Percentiles rank a stretch among this genome's conserved stretches.
These are phyloP conservation scores for Chaetogeoica ovagalla DNA, from an alignment of 2,888 invertebrate genomes.

Conservation along the genomic window DNA sequence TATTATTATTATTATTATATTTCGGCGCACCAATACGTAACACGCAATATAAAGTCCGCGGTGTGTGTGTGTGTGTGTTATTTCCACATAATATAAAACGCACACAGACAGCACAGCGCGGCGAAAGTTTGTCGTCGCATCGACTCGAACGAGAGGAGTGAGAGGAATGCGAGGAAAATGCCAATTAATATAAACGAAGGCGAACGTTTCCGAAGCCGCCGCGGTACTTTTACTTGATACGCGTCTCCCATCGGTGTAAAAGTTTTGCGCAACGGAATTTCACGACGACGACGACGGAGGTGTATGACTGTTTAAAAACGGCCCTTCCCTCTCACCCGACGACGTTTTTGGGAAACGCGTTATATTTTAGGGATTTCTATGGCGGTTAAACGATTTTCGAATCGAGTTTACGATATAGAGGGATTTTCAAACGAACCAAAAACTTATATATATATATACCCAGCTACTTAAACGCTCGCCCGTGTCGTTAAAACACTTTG, in stretches of 20 bases:
- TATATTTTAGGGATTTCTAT: not conserved
- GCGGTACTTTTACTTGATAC: conserved; percentile 22
- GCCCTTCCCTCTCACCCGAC: not conserved
- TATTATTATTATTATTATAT: not conserved
- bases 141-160: not conserved
- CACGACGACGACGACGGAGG: not conserved
- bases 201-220: not conserved
- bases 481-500: no score
- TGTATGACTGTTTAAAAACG: conserved; percentile 20
- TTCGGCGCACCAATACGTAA: conserved; percentile 6
- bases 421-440: conserved; percentile 21
- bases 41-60: conserved; percentile 8
- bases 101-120: not conserved
- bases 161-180: not conserved
- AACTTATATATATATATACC: not conserved
- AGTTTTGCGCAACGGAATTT: conserved; percentile 28
- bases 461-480: not conserved
- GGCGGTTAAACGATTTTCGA: not conserved
- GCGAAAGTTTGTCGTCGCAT: conserved; percentile 36
- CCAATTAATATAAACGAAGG: conserved; percentile 49
- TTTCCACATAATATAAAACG: no score
- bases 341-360: not conserved
- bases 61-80: not conserved
- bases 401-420: conserved; percentile 10
- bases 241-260: not conserved